Evolutionary conservation across 2,113 vertebrate genomes (phyloP), one percentile per base, ranked within the genome.

Genomic region (Cacatua alba): DNA sequence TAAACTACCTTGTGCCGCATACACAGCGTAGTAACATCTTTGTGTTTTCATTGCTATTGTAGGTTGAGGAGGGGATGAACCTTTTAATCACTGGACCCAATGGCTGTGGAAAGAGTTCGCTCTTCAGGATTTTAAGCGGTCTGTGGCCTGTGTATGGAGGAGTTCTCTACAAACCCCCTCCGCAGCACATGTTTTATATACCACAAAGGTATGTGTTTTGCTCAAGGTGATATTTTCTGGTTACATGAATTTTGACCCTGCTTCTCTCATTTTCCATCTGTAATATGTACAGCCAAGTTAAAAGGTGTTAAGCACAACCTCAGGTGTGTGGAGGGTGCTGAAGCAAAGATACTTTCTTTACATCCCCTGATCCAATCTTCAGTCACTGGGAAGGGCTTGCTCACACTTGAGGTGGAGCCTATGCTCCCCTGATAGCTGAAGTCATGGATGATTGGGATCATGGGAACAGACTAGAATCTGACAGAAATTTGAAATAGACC

Each of bases 131-230:
- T 98, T 98, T 99, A 86, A 99, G 99, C 49, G 99, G 99, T 23
- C 93, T 99, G 49, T 99, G 99, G 99, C 99, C 99, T 15, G 99
- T 99, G 29, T 99, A 99, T 69, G 98, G 98, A 59, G 99, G 99
- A 71, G 98, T 98, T 52, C 98, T 99, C 24, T 98, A 98, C 95
- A 99, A 99, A 90, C 99, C 99, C 0, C 98, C 99, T 52, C 99
- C 99, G 2, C 98, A 99, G 26, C 98, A 99, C 69, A 98, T 99
- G 99, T 99, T 99, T 97, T 99, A 99, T 97, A 99, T 99, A 96
- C 99, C 99, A 92, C 99, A 99, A 97, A 99, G 99, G 99, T 99
- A 96, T 39, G 98, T 88, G 20, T 51, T 67, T 75, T 84, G 86
- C 48, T 91, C 53, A 26, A 62, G 25, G 39, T 70, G 20, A 14